Evolutionary conservation across 2,113 vertebrate genomes (phyloP), one percentile per base, ranked within the genome.

Genomic region (Pontoporia blainvillei): DNA sequence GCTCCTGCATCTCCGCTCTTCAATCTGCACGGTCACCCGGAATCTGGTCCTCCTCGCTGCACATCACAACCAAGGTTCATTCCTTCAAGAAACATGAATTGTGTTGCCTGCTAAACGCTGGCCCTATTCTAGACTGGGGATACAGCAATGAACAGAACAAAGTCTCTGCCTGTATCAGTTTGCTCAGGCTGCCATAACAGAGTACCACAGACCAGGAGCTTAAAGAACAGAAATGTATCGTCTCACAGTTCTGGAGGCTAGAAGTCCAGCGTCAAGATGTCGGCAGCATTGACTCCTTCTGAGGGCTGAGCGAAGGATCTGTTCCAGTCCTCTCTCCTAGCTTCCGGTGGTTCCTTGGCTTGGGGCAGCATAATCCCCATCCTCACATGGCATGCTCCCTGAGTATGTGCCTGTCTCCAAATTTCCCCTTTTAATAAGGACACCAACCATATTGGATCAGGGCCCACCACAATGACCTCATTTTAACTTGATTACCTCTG

Each of bases 11-110:
- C 14, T 1, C 82, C 29, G 6, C 69, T 25, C 8, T 17, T 29
- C 57, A 8, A 2, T 1, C 2, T 6, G 1, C 21, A 7, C 41
- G 5, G 21, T 31, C 62, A 23, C 59, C 46, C 39, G 1, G 18
- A 6, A 36, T 21, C 25, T 29, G 25, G 46, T 83, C 71, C 29
- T 34, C 20, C 7, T 8, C 59, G n/a, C 12, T 7, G 4, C 12
- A 0, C 15, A 15, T 44, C 46, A 18, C 18, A n/a, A 34, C 44
- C 31, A 29, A 84, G 36, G 23, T 36, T 34, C 54, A 18, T 85
- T 81, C 86, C 41, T 31, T 87, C 23, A 0, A 49, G 76, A 85
- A 23, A 31, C 13, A 4, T 18, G 27, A 31, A 29, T 21, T 11
- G 41, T 25, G 4, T n/a, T 29, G 7, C 31, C 15, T 67, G 5